These are phyloP conservation scores for Pelobates cultripes DNA, from an alignment of 2,797 vertebrate genomes.

Conservation along the genomic window DNA sequence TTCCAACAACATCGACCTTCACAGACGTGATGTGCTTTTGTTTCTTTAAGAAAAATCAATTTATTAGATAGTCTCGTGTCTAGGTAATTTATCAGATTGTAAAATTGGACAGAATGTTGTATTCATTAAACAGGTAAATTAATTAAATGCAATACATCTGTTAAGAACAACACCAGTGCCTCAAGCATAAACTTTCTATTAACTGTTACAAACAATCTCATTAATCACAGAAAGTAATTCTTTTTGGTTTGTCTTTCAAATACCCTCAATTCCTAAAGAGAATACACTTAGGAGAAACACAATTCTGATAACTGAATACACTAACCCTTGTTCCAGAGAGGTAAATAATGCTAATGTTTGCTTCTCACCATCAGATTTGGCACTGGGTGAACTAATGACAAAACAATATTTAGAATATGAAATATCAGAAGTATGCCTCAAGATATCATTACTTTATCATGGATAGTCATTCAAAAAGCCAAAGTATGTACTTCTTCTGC, in stretches of 20 bases:
- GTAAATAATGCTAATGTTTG: no score
- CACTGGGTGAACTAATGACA: no score
- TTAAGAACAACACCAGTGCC: conserved; percentile 25
- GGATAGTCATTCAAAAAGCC: no score
- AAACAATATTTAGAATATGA: no score
- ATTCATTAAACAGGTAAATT: conserved; percentile 14
- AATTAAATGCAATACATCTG: conserved; percentile 32
- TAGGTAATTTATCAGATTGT: conserved; percentile 30
- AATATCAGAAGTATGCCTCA: no score
- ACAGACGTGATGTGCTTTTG: no score
- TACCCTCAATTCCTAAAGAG: conserved; percentile 16
- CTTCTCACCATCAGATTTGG: no score
- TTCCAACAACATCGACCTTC: no score
- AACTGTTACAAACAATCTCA: conserved; percentile 37
- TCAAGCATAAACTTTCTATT: conserved; percentile 27
- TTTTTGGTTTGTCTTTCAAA: conserved; percentile 33
- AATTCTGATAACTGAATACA: background rate
- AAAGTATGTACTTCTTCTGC: no score
- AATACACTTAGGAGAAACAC: conserved; percentile 6
- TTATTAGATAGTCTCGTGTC: background rate
- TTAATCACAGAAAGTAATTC: conserved; percentile 46
- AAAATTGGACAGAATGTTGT: conserved; percentile 11
- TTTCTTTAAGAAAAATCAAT: background rate
- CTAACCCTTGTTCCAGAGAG: no score
- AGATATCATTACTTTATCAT: no score